These are phyloP conservation scores for Poeciliopsis infans DNA, from an alignment of 2,797 vertebrate genomes.

Conservation along the genomic window DNA sequence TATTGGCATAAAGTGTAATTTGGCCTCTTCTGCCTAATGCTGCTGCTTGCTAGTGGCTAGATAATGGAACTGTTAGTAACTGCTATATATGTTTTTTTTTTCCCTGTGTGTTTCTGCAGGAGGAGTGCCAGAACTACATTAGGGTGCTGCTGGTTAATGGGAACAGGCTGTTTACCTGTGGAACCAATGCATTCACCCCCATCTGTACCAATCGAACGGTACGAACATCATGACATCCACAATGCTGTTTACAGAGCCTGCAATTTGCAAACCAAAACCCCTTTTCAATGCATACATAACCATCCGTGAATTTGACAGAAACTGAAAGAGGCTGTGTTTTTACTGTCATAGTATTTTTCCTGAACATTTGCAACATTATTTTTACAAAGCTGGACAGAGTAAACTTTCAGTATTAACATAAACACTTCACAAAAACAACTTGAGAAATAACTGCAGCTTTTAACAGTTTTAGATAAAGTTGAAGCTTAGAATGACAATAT, in stretches of 20 bases:
- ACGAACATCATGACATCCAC: slow-evolving; percentile 37
- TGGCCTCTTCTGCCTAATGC: slow-evolving; percentile 42
- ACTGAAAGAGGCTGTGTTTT: neutral
- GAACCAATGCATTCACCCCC: slow-evolving; percentile 96
- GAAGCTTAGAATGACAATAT: neutral
- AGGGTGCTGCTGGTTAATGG: slow-evolving; percentile 94
- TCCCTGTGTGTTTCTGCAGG: slow-evolving; percentile 78
- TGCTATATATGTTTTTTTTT: slow-evolving; percentile 50
- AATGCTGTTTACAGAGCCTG: neutral
- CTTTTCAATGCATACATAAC: neutral
- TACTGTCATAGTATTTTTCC: neutral
- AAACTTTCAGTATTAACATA: neutral
- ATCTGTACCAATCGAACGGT: slow-evolving; percentile 98
- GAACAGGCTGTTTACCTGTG: slow-evolving; percentile 93
- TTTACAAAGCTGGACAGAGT: neutral
- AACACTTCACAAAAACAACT: neutral
- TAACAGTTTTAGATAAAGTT: neutral
- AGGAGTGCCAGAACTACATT: slow-evolving; percentile 99
- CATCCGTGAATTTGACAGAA: neutral
- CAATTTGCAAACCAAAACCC: slow-evolving; percentile 1
- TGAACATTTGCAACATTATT: neutral
- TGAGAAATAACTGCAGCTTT: neutral
- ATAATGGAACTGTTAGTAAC: slow-evolving; percentile 45
- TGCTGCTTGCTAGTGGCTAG: slow-evolving; percentile 46
- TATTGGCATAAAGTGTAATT: slow-evolving; percentile 64